Evolutionary conservation across 30 jellyfish, hydroid and myxozoan species (phyloP), one percentile per base, ranked within the genome.

Genomic region (Rhopilema esculentum): DNA sequence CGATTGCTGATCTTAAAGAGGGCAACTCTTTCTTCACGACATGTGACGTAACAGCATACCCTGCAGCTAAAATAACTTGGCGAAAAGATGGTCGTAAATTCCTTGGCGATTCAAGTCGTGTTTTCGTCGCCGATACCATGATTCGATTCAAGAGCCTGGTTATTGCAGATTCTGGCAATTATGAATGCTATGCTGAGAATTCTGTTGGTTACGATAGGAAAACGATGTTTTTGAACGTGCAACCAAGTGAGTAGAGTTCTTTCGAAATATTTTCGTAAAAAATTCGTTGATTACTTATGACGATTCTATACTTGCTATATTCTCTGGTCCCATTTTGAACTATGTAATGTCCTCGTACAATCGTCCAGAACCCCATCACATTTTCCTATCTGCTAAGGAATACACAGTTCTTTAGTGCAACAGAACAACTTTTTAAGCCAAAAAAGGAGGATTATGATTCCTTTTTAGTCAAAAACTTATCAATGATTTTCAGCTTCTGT

Each of bases 11-110:
- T 15, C 84, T 79, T n/a, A 71, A 79, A 31, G 88, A 79, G 72
- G 96, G 96, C 18, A 79, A 66, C 51, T 71, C 91, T 16, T 73
- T 88, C 84, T 78, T 80, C 85, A 88, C 79, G 91, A 79, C 84
- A 19, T 88, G 96, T 69, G 86, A 88, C 62, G 91, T 79, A 23
- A 70, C 57, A 1, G 90, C 87, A 0, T 72, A 23, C 72, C 96
- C 96, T 16, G 52, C 69, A 20, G 88, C 96, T 9, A 49, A 62
- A 32, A 61, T 79, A 16, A 23, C 79, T 12, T 88, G 96, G 96
- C 69, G 84, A 21, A 88, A 88, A 66, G 76, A 80, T 23, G 91
- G 90, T 24, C 48, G 84, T 21, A 29, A 61, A 0, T 88, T 69
- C 78, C 40, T 18, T 30, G 96, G 91, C 24, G 96, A 79, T 32